Base-by-base conservation (phyloP, 2,113 vertebrate species). In the Pelobates fuscus region DNA sequence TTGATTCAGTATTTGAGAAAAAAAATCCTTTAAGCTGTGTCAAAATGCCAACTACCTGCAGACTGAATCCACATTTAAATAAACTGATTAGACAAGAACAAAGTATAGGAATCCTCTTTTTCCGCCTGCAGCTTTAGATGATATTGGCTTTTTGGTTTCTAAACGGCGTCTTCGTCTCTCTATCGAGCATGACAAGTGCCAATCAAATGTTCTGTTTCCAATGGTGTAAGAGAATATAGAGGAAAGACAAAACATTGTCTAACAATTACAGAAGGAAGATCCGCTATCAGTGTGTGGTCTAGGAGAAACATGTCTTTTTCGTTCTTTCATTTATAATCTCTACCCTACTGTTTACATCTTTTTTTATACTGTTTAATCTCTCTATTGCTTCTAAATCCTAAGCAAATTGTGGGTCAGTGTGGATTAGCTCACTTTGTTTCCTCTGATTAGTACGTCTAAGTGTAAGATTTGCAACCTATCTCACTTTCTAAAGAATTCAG, bases 271-370 rank as follows among this genome's bases (percentile, higher is more conserved):
- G 85, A 85, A 85, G 85, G 85, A 87, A 91, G 83, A 88, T 89
- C 85, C 88, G 83, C 87, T 93, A 90, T 90, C 93, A 95, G 95
- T 98, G 96, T 98, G 96, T 98, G 97, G 96, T 98, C 97, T 86
- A 67, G 65, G 88, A 84, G 79, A 87, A 86, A 82, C 79, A 85
- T 86, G 85, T 71, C 85, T 85, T 87, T 89, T 86, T 18, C 89
- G 82, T 88, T 89, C 81, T 88, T 90, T 87, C 88, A 87, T 67
- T 87, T 90, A 91, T 98, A 98, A 98, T 97, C 96, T 96, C 93
- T 91, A 85, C 87, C 83, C 72, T 81, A 89, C 86, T 93, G 84
- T 91, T 92, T 93, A 90, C 86, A 81, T 89, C 90, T 91, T 91
- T 90, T 92, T 90, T 93, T 89, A 91, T 88, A 88, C 87, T 89